Base-by-base conservation (phyloP, 2,888 invertebrate genomes). In the Volucella inflata region DNA sequence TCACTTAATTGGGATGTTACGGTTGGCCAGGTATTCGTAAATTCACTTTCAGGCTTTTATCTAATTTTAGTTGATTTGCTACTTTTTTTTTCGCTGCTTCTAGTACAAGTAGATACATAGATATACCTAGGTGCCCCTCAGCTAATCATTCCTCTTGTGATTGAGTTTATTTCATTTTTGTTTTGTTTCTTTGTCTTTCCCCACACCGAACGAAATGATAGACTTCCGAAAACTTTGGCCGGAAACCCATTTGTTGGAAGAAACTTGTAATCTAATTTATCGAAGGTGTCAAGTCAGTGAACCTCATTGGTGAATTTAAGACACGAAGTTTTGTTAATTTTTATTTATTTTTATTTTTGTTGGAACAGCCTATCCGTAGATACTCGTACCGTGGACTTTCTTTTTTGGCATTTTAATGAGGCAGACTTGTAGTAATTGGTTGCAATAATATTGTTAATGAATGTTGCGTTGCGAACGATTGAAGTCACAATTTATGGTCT, bases 31-130 rank as follows among this genome's bases (percentile, higher is more conserved):
- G 74, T 80, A 30, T 30, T 30, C 30, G 30, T 30, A 75, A 80
- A 80, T 80, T 74, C 62, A 60, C 67, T 80, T 80, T 74, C 44
- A 74, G 68, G 55, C 80, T 64, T 75, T 80, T 64, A 80, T 80
- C 80, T 68, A 80, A 74, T 75, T 80, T 80, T 60, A 72, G 60
- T 62, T 17, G 68, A 74, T 68, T 68, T 62, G 8, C 40, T 40
- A 53, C 16, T 42, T 40, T 60, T 38, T 30, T 38, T 55, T 12
- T 50, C 3, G 11, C 40, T 30, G 10, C 36, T 38, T 44, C 2
- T 4, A 0, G 17, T 30, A 30, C 30, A 6, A 6, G 4, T 30
- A 3, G 30, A 30, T 30, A 6, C 30, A 21, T 3, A 6, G 30
- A 30, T 30, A 30, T 30, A 6, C n/a, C n/a, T n/a, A 6, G 30